Evolutionary conservation across 1,140 invertebrate species (phyloP).

Genomic region (Drosophila willistoni): DNA sequence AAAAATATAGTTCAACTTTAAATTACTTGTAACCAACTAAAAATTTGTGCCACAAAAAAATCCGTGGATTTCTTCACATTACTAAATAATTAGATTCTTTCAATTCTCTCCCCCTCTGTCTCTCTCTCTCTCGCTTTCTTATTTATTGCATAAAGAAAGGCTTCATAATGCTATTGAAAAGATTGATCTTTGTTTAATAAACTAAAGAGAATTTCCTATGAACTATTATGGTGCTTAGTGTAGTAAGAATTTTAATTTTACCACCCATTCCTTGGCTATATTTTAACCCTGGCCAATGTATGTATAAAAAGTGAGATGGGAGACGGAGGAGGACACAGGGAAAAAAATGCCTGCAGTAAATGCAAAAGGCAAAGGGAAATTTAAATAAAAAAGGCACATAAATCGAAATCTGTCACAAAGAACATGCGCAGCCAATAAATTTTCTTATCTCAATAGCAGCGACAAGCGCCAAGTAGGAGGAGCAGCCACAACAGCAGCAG

Average conservation of each 20-base stretch:
- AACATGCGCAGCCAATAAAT: constrained; percentile 82
- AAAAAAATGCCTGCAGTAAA: constrained; percentile 36
- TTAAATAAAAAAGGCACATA: constrained; percentile 81
- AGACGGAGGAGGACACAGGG: background rate
- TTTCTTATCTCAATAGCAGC: constrained; percentile 81
- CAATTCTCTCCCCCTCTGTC: no score
- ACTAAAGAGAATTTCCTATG: background rate
- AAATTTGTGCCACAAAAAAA: no score
- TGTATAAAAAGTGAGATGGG: background rate
- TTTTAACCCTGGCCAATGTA: background rate
- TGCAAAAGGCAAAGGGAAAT: constrained; percentile 58
- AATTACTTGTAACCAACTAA: background rate
- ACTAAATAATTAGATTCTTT: no score
- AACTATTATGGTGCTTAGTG: background rate
- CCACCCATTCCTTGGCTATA: background rate
- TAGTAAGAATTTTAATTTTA: background rate
- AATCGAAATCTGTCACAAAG: constrained; percentile 82
- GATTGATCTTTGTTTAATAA: constrained; percentile 2
- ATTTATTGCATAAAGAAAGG: no score
- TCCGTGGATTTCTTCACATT: no score
- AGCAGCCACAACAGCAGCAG: constrained; percentile 7
- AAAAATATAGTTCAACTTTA: background rate
- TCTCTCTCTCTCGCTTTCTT: no score
- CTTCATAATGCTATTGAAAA: background rate
- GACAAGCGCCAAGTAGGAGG: constrained; percentile 72